Conservation (phyloP, 2,888 invertebrate genomes). For the Temnothorax ravouxi region DNA sequence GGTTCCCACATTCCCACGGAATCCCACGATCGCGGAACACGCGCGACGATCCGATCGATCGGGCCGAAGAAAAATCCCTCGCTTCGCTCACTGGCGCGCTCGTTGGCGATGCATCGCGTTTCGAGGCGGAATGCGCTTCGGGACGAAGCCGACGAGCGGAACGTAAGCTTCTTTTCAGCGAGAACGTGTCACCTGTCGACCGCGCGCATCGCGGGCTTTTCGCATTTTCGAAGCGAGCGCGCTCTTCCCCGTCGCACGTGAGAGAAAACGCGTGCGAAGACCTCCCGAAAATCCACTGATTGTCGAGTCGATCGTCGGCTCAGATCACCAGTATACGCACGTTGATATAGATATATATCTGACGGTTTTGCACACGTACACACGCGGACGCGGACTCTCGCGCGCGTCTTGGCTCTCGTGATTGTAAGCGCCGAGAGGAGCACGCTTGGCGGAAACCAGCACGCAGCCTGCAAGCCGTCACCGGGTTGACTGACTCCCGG, state of each 20-base stretch:
- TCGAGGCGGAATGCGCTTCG: background rate
- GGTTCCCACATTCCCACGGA: too few relatives aligned
- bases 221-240: constrained; percentile 9
- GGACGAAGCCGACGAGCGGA: background rate
- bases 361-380: background rate
- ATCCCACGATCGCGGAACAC: constrained; percentile 10
- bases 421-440: constrained; percentile 1
- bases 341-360: background rate
- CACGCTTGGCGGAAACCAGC: constrained; percentile 29
- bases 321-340: background rate
- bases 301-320: background rate
- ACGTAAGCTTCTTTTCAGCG: constrained; percentile 16
- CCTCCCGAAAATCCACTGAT: background rate
- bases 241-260: background rate
- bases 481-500: constrained; percentile 86
- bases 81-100: constrained; percentile 1
- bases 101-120: constrained; percentile 35
- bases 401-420: constrained; percentile 9
- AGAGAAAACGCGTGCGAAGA: background rate
- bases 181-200: constrained; percentile 57
- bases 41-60: constrained; percentile 32
- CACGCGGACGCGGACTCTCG: background rate
- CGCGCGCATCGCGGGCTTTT: constrained; percentile 53
- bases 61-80: constrained; percentile 21
- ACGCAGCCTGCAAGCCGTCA: constrained; percentile 77